Conservation (phyloP, 64 coral and sea anemone genomes). For the Actinia equina region DNA sequence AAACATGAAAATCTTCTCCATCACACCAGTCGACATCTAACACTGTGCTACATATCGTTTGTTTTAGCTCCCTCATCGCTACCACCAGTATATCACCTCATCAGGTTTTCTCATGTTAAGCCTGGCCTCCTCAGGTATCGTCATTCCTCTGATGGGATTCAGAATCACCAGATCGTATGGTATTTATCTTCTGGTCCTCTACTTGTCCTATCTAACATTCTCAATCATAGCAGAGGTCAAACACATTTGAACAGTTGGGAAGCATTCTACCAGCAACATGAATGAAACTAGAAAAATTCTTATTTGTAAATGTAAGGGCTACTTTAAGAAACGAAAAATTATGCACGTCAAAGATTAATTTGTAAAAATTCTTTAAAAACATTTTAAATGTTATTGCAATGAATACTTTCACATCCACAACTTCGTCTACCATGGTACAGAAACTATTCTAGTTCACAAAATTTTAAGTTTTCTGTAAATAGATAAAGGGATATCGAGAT, state of each 20-base stretch:
- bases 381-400: too few species aligned
- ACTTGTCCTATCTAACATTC: slow-evolving; percentile 50
- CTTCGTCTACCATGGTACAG: too few species aligned
- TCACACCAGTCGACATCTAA: background rate
- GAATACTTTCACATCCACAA: too few species aligned
- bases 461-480: too few species aligned
- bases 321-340: too few species aligned
- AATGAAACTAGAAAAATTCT: too few species aligned
- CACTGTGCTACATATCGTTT: background rate
- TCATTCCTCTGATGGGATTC: slow-evolving; percentile 78
- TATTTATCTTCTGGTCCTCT: slow-evolving; percentile 70
- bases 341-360: too few species aligned
- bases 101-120: slow-evolving; percentile 76
- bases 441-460: too few species aligned
- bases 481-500: too few species aligned
- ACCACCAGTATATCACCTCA: slow-evolving; percentile 80
- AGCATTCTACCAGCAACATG: background rate
- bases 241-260: slow-evolving; percentile 2
- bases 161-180: slow-evolving; percentile 57
- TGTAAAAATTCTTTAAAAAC: too few species aligned
- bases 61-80: background rate
- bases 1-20: too few species aligned
- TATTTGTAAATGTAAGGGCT: too few species aligned
- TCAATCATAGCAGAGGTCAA: slow-evolving; percentile 59
- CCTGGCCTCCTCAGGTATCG: slow-evolving; percentile 72